A percentile compares a stretch with the other conserved stretches of the same genome.
phyloP scores from a whole-genome alignment of 2,888 invertebrate species.

The Lepetodrilus schrolli region DNA sequence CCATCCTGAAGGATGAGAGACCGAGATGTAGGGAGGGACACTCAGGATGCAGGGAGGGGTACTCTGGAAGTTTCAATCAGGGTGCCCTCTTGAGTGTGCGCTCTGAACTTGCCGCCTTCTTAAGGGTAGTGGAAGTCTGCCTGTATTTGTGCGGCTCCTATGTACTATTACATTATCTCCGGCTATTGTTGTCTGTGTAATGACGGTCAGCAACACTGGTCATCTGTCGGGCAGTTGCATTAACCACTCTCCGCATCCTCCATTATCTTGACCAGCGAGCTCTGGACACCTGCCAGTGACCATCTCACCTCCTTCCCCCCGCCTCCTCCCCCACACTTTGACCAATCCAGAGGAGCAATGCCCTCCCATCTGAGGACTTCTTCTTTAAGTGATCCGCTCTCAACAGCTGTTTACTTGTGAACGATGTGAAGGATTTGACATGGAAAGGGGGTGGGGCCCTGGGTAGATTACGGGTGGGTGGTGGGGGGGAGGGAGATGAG shows the following conservation, averaged over 20 bases:
- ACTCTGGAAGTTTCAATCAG: too few species aligned
- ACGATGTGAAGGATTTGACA: too few species aligned
- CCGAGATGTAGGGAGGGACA: neutral
- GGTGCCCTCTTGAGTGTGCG: neutral
- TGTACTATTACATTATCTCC: slow-evolving; percentile 6
- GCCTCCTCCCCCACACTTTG: neutral
- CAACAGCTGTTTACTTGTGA: too few species aligned
- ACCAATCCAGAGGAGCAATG: too few species aligned
- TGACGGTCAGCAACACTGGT: neutral
- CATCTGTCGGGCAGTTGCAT: slow-evolving; percentile 11
- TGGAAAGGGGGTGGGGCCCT: too few species aligned
- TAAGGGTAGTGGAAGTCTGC: neutral
- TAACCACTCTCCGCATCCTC: neutral
- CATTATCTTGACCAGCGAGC: neutral
- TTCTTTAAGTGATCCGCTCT: too few species aligned
- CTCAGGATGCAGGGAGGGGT: neutral
- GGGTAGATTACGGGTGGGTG: neutral
- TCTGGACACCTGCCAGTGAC: slow-evolving; percentile 9
- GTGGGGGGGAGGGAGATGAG: neutral
- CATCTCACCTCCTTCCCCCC: neutral
- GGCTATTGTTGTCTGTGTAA: neutral
- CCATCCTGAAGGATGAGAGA: neutral
- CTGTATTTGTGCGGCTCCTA: neutral
- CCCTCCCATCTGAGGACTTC: too few species aligned
- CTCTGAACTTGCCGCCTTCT: slow-evolving; percentile 9